Percentiles rank a stretch among this genome's conserved stretches.
Conservation (phyloP, 2,113 vertebrate species). For the Corapipo altera region DNA sequence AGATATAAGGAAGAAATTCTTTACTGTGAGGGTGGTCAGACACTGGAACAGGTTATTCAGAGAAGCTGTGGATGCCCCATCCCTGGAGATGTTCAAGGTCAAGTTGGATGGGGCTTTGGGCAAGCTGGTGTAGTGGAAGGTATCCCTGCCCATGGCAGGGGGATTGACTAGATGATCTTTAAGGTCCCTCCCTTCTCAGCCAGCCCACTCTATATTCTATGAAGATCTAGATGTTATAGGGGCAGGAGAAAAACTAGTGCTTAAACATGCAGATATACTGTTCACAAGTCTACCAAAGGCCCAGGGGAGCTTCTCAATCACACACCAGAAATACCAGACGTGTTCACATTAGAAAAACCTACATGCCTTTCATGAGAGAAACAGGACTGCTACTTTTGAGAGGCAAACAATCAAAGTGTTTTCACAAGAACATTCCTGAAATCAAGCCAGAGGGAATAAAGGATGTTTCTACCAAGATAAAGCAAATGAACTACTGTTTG, state of each 20-base stretch:
- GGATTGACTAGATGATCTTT: not conserved
- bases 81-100: not conserved
- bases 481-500: not conserved
- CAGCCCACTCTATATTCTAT: not conserved
- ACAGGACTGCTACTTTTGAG: not conserved
- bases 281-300: not conserved
- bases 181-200: not conserved
- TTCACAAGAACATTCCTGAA: not conserved
- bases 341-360: rapidly evolving
- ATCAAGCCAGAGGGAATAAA: not conserved
- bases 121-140: not conserved
- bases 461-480: not conserved
- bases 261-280: not conserved
- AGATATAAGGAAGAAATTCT: not conserved
- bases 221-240: not conserved
- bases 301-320: not conserved
- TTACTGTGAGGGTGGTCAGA: not conserved
- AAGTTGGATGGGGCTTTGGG: not conserved
- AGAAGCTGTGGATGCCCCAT: not conserved
- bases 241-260: not conserved
- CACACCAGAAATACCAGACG: not conserved
- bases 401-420: not conserved
- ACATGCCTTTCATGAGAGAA: not conserved
- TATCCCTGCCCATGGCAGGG: not conserved
- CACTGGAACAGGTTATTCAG: not conserved